These are phyloP conservation scores for Vimba vimba DNA, from an alignment of 2,113 vertebrate species.

Conservation along the genomic window DNA sequence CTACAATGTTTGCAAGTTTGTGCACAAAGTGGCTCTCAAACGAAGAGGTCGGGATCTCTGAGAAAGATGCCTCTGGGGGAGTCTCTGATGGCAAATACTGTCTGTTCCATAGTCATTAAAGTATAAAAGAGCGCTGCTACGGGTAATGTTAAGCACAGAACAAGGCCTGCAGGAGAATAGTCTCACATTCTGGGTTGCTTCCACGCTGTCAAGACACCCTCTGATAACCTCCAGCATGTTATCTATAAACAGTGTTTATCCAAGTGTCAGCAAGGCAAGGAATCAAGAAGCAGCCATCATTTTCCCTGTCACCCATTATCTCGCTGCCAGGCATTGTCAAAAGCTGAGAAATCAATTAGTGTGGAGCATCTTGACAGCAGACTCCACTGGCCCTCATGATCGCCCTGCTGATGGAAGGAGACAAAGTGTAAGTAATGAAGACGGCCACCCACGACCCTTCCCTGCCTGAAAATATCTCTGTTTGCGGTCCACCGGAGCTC, in stretches of 20 bases:
- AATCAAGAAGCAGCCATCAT: slow-evolving; percentile 19
- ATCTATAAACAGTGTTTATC: slow-evolving; percentile 43
- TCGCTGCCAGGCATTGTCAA: slow-evolving; percentile 40
- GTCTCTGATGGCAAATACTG: not conserved
- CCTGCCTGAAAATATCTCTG: not conserved
- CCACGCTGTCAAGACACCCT: slow-evolving; percentile 23
- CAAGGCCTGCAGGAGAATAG: not conserved
- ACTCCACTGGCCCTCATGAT: slow-evolving; percentile 16
- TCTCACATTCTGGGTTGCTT: slow-evolving; percentile 17
- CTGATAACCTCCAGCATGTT: slow-evolving; percentile 28
- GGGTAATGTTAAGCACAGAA: slow-evolving; percentile 31
- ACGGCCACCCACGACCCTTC: slow-evolving; percentile 16
- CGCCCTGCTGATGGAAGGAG: slow-evolving; percentile 28
- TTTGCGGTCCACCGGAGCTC: not conserved
- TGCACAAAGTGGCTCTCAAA: slow-evolving; percentile 26
- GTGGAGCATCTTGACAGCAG: slow-evolving; percentile 24
- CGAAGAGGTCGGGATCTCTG: not conserved
- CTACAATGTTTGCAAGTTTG: not conserved
- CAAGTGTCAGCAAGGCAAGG: slow-evolving; percentile 33
- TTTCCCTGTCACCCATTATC: slow-evolving; percentile 37
- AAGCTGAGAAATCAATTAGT: slow-evolving; percentile 36
- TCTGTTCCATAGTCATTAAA: slow-evolving; percentile 28
- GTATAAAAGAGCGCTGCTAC: not conserved
- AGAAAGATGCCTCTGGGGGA: not conserved
- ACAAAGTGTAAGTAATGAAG: slow-evolving; percentile 35